These are phyloP conservation scores for Drosophila ercepeae DNA, from an alignment of 1,140 invertebrate species.

Conservation along the genomic window DNA sequence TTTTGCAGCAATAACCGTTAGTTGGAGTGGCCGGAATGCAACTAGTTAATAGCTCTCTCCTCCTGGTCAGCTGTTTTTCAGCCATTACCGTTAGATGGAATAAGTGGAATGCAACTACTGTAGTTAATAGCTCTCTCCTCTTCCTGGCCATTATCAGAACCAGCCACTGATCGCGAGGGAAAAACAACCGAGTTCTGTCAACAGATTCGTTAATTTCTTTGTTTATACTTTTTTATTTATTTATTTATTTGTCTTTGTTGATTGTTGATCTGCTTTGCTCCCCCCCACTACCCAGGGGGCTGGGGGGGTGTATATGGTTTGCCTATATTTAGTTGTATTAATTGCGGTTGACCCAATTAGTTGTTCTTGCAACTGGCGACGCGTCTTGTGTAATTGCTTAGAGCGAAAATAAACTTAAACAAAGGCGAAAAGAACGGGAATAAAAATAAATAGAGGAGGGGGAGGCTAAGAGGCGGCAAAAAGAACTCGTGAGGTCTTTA, in stretches of 20 bases:
- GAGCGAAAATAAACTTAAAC: constrained; percentile 28
- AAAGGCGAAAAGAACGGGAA: background rate
- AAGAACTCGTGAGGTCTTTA: constrained; percentile 43
- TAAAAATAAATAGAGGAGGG: constrained; percentile 9
- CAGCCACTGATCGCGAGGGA: too few relatives aligned
- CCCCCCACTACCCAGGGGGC: too few relatives aligned
- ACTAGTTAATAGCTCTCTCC: too few relatives aligned
- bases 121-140: too few relatives aligned
- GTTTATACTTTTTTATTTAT: background rate
- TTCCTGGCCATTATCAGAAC: too few relatives aligned
- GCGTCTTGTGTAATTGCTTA: constrained; percentile 54
- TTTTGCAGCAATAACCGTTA: too few relatives aligned
- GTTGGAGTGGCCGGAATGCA: too few relatives aligned
- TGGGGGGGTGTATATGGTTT: too few relatives aligned
- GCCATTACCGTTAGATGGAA: too few relatives aligned
- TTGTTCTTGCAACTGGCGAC: constrained; percentile 44
- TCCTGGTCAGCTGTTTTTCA: too few relatives aligned
- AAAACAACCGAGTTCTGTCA: constrained; percentile 31
- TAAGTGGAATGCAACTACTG: too few relatives aligned
- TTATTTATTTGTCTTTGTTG: constrained; percentile 62
- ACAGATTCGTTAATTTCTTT: background rate
- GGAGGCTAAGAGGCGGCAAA: constrained; percentile 8
- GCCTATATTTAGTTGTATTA: constrained; percentile 71
- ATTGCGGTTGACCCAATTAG: constrained; percentile 74
- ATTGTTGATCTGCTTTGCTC: too few relatives aligned